Base-by-base conservation (phyloP, 2,797 vertebrate genomes). In the Halcyon chelicuti region DNA sequence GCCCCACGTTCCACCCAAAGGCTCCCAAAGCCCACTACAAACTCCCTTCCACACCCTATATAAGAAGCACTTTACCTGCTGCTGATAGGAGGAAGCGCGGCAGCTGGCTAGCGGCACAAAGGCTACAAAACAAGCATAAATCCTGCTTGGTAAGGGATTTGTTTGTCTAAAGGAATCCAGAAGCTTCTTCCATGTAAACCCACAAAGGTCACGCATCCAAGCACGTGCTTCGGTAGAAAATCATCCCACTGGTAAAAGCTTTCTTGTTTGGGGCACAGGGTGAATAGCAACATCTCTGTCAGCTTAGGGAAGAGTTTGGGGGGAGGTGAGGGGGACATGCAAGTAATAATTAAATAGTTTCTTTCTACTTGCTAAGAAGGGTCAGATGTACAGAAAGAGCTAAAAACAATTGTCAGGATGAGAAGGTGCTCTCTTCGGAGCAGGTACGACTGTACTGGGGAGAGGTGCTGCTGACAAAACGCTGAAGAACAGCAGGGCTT, bases 101-200 rank as follows among this genome's bases (percentile, higher is more conserved):
- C 70, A 51, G 85, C 44, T 29, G 44, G 46, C 19, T 52, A 46
- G 29, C 2, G 3, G 42, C 35, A 82, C 68, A 91, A 52, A 42
- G 40, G 5, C 70, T 58, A 49, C 61, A 73, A 63, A 79, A 16
- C 22, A 61, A 23, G 7, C 3, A 12, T 5, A 23, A 89, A 74
- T 78, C 90, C 87, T 93, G 90, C 84, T 55, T 26, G 67, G 39
- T 91, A 66, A 93, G 91, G 83, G 80, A 35, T 47, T 85, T 65
- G 84, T 88, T 93, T 83, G 62, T 76, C 70, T 70, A 91, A 81
- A 81, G 35, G 68, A 52, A 70, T 90, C 79, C 71, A 93, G 86
- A 94, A 85, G 28, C 88, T 95, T 93, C 93, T 76, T 88, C 74
- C 90, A 85, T 51, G 78, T 76, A 95, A 97, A 94, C 58, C 71